Evolutionary conservation across 1,140 invertebrate species (phyloP).

Genomic region (Medauroidea extradentata): DNA sequence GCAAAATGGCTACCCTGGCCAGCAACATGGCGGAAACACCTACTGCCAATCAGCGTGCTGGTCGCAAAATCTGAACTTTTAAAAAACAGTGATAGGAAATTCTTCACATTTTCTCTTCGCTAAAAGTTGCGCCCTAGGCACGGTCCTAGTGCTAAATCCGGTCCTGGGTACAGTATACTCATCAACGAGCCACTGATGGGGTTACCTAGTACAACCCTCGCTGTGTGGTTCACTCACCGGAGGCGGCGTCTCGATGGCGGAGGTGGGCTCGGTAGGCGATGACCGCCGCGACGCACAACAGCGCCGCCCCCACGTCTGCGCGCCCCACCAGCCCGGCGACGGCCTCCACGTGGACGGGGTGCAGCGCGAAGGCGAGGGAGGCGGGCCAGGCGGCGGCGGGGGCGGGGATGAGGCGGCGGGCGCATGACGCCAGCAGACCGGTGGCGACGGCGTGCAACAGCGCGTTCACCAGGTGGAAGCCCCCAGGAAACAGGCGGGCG

Average conservation of each 20-base stretch:
- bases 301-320: slow-evolving; percentile 89
- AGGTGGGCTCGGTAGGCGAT: slow-evolving; percentile 67
- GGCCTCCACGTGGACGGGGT: slow-evolving; percentile 96
- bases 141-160: no score
- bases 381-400: neutral
- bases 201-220: no score
- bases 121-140: no score
- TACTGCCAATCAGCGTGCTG: no score
- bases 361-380: slow-evolving; percentile 62
- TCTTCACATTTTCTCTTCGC: no score
- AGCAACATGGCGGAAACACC: no score
- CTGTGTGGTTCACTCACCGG: no score
- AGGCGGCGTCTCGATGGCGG: slow-evolving; percentile 17
- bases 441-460: slow-evolving; percentile 76
- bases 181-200: no score
- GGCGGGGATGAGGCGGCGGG: slow-evolving; percentile 52
- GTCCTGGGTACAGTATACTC: no score
- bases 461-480: slow-evolving; percentile 82
- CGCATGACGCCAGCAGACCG: slow-evolving; percentile 68
- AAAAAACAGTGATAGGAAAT: no score
- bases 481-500: slow-evolving; percentile 33
- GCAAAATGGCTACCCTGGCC: no score
- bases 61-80: no score
- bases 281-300: slow-evolving; percentile 85
- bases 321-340: slow-evolving; percentile 92